Percentiles rank a stretch among this genome's conserved stretches.
Evolutionary conservation across 2,113 vertebrate species (phyloP).

Genomic region (Colossoma macropomum): DNA sequence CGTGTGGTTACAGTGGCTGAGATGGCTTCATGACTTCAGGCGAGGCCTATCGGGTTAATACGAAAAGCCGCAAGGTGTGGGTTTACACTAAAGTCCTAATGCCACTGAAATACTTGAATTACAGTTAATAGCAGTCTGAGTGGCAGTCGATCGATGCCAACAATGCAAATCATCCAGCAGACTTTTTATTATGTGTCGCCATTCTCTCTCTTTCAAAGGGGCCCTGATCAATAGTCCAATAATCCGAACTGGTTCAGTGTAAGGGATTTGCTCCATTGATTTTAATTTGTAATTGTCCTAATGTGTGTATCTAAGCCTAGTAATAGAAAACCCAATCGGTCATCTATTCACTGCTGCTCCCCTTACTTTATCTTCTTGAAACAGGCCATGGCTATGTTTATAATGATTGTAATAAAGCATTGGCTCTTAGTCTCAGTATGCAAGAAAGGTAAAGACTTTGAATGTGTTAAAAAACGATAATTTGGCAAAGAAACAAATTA

Average conservation of each 20-base stretch:
- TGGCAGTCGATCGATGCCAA: slow-evolving; percentile 50
- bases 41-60: slow-evolving; percentile 34
- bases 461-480: no score
- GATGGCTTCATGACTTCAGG: slow-evolving; percentile 25
- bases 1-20: slow-evolving; percentile 12
- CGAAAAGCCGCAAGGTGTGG: slow-evolving; percentile 15
- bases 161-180: slow-evolving; percentile 52
- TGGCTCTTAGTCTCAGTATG: background rate
- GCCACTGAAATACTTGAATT: slow-evolving; percentile 34
- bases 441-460: no score
- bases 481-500: no score
- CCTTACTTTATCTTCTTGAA: background rate
- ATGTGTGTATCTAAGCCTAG: slow-evolving; percentile 45
- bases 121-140: slow-evolving; percentile 41
- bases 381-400: background rate
- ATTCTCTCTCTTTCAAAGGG: slow-evolving; percentile 37
- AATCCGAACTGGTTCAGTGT: slow-evolving; percentile 48
- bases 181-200: slow-evolving; percentile 49
- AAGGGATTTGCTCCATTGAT: slow-evolving; percentile 46
- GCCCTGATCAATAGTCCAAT: slow-evolving; percentile 49
- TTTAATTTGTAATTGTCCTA: slow-evolving; percentile 52
- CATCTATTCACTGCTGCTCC: slow-evolving; percentile 5
- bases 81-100: slow-evolving; percentile 35
- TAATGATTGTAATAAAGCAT: background rate
- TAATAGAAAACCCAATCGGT: slow-evolving; percentile 49